Percentiles rank a stretch among this genome's conserved stretches.
Conservation (phyloP, 2,797 vertebrate genomes). For the Cygnus olor region DNA sequence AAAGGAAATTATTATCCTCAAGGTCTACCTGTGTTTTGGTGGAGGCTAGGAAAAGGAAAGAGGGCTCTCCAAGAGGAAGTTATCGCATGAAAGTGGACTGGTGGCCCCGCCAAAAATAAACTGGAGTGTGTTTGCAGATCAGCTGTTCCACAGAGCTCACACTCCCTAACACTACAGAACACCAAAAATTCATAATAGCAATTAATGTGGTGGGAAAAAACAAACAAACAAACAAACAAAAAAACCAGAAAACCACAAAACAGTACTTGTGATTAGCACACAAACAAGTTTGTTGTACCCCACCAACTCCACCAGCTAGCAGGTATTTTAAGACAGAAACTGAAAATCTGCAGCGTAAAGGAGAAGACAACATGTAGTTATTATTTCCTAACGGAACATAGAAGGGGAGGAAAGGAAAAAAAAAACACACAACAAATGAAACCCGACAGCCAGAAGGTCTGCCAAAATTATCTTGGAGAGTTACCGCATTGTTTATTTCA, state of each 20-base stretch:
- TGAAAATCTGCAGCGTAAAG: background rate
- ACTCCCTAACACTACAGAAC: background rate
- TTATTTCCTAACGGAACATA: background rate
- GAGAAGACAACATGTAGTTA: background rate
- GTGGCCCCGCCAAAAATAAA: background rate
- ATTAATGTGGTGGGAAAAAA: accelerated
- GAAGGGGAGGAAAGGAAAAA: background rate
- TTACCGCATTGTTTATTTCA: background rate
- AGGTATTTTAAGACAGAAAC: background rate
- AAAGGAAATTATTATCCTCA: background rate
- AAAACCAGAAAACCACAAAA: background rate
- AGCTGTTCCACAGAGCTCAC: background rate
- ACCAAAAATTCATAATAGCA: background rate
- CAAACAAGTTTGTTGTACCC: background rate
- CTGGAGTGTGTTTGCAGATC: background rate
- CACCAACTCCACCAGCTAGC: background rate
- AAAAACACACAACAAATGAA: background rate
- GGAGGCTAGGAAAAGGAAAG: background rate
- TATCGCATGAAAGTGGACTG: background rate
- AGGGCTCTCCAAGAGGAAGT: background rate
- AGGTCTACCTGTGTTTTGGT: background rate
- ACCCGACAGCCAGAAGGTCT: background rate
- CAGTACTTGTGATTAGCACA: no score
- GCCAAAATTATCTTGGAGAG: background rate
- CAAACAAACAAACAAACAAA: no score